These are phyloP conservation scores for Laothoe populi DNA, from an alignment of 2,888 invertebrate species.

Conservation along the genomic window DNA sequence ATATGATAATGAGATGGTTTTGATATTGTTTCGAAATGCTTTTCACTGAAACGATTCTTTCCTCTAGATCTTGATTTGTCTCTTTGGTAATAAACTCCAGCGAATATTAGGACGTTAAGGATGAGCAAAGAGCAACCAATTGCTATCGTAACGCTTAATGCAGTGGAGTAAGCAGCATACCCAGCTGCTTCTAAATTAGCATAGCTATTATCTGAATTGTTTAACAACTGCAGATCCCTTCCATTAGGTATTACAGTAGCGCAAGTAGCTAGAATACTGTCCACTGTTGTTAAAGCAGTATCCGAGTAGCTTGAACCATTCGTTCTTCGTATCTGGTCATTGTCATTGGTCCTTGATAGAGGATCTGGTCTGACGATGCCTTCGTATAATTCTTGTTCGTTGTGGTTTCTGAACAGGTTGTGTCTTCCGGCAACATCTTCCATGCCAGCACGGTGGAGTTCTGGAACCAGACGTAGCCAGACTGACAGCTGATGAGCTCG, in stretches of 20 bases:
- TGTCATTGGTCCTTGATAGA: slow-evolving; percentile 87
- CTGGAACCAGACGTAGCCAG: slow-evolving; percentile 97
- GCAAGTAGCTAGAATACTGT: slow-evolving; percentile 89
- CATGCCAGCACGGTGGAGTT: slow-evolving; percentile 94
- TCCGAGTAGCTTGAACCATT: slow-evolving; percentile 81
- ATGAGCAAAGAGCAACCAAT: slow-evolving; percentile 93
- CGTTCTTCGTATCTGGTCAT: slow-evolving; percentile 84
- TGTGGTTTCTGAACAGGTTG: slow-evolving; percentile 95
- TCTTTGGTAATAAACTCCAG: slow-evolving; percentile 93
- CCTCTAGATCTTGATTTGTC: slow-evolving; percentile 87
- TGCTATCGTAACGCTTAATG: slow-evolving; percentile 91
- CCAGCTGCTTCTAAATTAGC: slow-evolving; percentile 92
- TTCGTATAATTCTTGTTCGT: slow-evolving; percentile 95
- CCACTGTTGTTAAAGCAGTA: slow-evolving; percentile 88
- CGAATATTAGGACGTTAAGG: slow-evolving; percentile 92
- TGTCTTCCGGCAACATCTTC: slow-evolving; percentile 94
- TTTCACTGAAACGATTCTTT: slow-evolving; percentile 89
- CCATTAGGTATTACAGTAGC: slow-evolving; percentile 85
- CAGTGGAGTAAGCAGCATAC: slow-evolving; percentile 90
- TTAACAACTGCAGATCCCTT: slow-evolving; percentile 78
- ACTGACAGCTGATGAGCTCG: slow-evolving; percentile 97
- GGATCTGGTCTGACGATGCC: slow-evolving; percentile 94
- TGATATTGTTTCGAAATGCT: slow-evolving; percentile 90
- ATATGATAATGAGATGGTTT: slow-evolving; percentile 93
- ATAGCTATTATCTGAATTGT: slow-evolving; percentile 88